Percentiles rank a stretch among this genome's conserved stretches.
Conservation (phyloP, 1,140 invertebrate species). For the Caenorhabditis brenneri region DNA sequence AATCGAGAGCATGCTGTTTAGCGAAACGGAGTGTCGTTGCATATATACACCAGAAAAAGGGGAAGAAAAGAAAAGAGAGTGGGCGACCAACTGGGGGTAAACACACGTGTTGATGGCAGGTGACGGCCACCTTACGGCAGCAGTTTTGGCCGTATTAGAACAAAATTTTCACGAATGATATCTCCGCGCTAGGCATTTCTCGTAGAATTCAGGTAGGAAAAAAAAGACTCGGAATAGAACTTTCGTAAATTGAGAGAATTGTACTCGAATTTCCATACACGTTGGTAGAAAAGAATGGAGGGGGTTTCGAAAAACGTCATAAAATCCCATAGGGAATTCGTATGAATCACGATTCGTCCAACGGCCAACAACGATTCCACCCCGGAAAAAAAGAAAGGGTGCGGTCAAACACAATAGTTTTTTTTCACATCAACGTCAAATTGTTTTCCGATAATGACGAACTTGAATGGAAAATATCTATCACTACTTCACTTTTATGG, state of each 20-base stretch:
- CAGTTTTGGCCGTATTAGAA: not conserved
- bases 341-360: conserved; percentile 9
- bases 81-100: not conserved
- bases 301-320: not conserved
- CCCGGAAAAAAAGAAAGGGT: not conserved
- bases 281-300: not conserved
- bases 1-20: not conserved
- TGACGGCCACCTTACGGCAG: not conserved
- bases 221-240: not conserved
- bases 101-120: conserved; percentile 6
- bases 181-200: too few relatives aligned
- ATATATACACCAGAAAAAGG: not conserved
- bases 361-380: not conserved
- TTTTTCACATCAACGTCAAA: not conserved
- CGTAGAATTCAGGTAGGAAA: too few relatives aligned
- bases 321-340: not conserved
- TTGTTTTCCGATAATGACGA: not conserved
- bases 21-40: not conserved
- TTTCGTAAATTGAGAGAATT: not conserved
- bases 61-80: not conserved
- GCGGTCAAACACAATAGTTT: conserved; percentile 4
- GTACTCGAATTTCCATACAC: not conserved
- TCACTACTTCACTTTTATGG: not conserved
- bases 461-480: not conserved
- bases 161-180: too few relatives aligned